Conservation (phyloP, 2,113 vertebrate genomes). For the Ceuthmochares aereus region DNA sequence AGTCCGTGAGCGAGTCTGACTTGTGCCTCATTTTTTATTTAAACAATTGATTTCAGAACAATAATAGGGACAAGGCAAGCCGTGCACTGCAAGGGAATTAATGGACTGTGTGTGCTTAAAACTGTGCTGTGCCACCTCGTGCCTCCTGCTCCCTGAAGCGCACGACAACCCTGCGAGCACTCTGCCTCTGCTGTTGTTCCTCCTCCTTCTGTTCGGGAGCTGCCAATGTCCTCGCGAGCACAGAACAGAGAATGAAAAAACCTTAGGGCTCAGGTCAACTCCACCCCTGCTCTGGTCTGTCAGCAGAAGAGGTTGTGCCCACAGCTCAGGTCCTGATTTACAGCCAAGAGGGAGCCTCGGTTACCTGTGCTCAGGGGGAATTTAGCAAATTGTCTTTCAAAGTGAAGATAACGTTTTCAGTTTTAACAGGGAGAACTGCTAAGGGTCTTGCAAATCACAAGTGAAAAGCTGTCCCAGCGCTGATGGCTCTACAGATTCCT, state of each 20-base stretch:
- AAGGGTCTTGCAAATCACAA: background rate
- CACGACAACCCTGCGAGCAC: background rate
- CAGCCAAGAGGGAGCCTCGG: background rate
- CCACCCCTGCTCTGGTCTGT: background rate
- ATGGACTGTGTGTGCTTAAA: background rate
- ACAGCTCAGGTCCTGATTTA: background rate
- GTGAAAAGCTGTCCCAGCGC: rapidly evolving
- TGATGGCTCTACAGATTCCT: background rate
- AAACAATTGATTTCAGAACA: conserved; percentile 29
- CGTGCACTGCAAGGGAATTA: background rate
- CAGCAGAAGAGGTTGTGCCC: background rate
- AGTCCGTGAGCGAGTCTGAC: background rate
- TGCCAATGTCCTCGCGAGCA: background rate
- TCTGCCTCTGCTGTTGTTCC: background rate
- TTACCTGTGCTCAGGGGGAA: rapidly evolving
- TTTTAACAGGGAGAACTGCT: background rate
- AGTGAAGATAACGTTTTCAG: background rate
- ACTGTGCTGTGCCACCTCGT: background rate
- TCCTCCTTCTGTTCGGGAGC: background rate
- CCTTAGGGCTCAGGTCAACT: background rate
- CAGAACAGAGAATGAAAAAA: background rate
- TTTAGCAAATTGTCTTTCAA: background rate
- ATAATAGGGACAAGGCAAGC: background rate
- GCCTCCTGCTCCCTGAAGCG: background rate
- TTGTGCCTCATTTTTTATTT: conserved; percentile 27